Base-by-base conservation (phyloP, 2,888 invertebrate species). In the Parnassius glacialis region DNA sequence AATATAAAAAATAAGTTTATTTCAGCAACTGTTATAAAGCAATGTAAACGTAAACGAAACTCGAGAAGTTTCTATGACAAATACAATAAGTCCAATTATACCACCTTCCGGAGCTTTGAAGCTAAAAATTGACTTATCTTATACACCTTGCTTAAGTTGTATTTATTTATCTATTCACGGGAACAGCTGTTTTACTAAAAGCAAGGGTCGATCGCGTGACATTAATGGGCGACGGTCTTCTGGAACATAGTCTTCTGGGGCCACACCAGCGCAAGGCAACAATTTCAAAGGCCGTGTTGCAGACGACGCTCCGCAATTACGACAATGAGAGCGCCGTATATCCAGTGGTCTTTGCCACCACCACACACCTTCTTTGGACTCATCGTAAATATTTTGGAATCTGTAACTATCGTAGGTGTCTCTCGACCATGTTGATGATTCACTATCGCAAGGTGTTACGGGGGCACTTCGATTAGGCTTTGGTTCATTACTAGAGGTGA, bases 371-470 rank as follows among this genome's bases (percentile, higher is more conserved):
- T 84, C 84, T 11, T 73, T 65, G 3, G 78, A 73, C 3, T 75
- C 70, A 64, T 84, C 81, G 52, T 83, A 80, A 44, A 74, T 76
- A 68, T 81, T 84, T 41, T 80, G 78, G 52, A 80, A 80, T 66
- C 80, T 78, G 64, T 78, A 78, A 56, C 73, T 71, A 50, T 81
- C 78, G 64, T 78, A 62, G 9, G 57, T 48, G n/a, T 58, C 51
- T 41, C 62, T 84, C 1, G 87, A 83, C 88, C 88, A 88, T 3
- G 81, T 81, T 2, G 87, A 81, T 57, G 80, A 77, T 67, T 85
- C 89, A 70, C 84, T 87, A 64, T 90, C 90, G 72, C 90, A 87
- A n/a, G 90, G 90, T 11, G 90, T 90, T 3, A 89, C 88, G 13
- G 90, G 90, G 3, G 90, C 90, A 68, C 90, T 90, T 65, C 81